Evolutionary conservation across 37 sponge, comb jelly and placozoan species (phyloP).

Genomic region (Aplysina aerophoba): DNA sequence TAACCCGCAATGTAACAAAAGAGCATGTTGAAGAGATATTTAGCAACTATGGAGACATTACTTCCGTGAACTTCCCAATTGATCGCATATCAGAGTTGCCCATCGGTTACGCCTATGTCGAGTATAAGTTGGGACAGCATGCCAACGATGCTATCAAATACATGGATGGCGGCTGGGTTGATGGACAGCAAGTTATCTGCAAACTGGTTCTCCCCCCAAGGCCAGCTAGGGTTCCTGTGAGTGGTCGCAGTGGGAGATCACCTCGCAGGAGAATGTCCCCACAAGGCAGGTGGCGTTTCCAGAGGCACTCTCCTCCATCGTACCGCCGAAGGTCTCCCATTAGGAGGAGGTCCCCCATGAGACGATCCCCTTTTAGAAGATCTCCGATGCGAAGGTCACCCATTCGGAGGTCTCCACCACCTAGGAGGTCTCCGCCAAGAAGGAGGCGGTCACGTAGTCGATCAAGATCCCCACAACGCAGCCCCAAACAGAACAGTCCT

Average conservation of each 20-base stretch:
- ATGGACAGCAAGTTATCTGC: slow-evolving; percentile 71
- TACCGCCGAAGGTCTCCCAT: slow-evolving; percentile 4
- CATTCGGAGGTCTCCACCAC: slow-evolving; percentile 18
- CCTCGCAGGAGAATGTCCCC: slow-evolving; percentile 33
- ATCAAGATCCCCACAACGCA: slow-evolving; percentile 27
- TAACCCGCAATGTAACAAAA: slow-evolving; percentile 83
- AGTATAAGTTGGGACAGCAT: slow-evolving; percentile 59
- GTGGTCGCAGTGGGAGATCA: not conserved
- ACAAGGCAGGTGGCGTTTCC: not conserved
- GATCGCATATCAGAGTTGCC: slow-evolving; percentile 70
- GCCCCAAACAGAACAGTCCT: slow-evolving; percentile 32
- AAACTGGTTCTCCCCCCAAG: slow-evolving; percentile 68
- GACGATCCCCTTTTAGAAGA: slow-evolving; percentile 10
- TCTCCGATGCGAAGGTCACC: slow-evolving; percentile 13
- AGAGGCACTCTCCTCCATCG: slow-evolving; percentile 13
- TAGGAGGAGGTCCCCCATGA: slow-evolving; percentile 5
- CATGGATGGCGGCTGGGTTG: slow-evolving; percentile 87
- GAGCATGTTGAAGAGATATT: slow-evolving; percentile 85
- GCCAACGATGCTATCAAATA: slow-evolving; percentile 69
- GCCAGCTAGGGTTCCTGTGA: slow-evolving; percentile 12
- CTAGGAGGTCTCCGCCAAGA: slow-evolving; percentile 28
- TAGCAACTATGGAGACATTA: slow-evolving; percentile 70
- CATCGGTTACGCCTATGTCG: slow-evolving; percentile 82
- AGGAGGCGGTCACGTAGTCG: slow-evolving; percentile 1
- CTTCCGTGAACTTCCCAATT: slow-evolving; percentile 71